A percentile compares a stretch with the other conserved stretches of the same genome.
Evolutionary conservation across 2,888 invertebrate genomes (phyloP).

Genomic region (Hyposoter dolosus): DNA sequence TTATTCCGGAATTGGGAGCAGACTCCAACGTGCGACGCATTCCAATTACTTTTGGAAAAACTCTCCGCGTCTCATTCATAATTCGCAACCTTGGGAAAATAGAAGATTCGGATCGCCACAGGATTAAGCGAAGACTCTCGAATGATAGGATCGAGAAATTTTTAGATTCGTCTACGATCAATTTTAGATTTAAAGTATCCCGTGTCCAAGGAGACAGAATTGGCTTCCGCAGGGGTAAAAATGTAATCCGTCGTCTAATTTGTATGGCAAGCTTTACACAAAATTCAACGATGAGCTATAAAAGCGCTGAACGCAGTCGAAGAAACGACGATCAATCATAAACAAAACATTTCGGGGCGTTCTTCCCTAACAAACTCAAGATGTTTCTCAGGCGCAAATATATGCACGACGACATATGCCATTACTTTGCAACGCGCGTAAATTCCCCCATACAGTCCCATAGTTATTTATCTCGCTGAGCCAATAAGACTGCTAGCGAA

Average conservation of each 20-base stretch:
- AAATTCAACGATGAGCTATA: background rate
- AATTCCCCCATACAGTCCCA: conserved; percentile 56
- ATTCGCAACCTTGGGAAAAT: background rate
- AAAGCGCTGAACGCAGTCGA: background rate
- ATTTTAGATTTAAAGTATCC: background rate
- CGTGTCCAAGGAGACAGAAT: background rate
- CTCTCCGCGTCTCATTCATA: background rate
- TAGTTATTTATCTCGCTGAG: conserved; percentile 64
- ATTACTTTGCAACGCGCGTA: conserved; percentile 57
- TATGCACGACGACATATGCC: conserved; percentile 61
- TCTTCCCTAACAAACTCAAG: conserved; percentile 66
- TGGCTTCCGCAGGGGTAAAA: background rate
- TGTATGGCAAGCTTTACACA: no score
- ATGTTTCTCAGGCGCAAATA: conserved; percentile 53
- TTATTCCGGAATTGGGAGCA: background rate
- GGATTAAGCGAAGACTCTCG: background rate
- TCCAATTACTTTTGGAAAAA: background rate
- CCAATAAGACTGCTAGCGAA: conserved; percentile 52
- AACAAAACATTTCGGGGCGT: conserved; percentile 58
- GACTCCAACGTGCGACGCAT: background rate
- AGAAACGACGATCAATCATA: conserved; percentile 57
- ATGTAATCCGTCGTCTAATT: background rate
- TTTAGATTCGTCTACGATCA: background rate
- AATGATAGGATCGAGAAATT: background rate
- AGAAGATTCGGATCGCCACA: background rate